Percentiles rank a stretch among this genome's conserved stretches.
Evolutionary conservation across 2,797 vertebrate species (phyloP).

Genomic region (Selene dorsalis): DNA sequence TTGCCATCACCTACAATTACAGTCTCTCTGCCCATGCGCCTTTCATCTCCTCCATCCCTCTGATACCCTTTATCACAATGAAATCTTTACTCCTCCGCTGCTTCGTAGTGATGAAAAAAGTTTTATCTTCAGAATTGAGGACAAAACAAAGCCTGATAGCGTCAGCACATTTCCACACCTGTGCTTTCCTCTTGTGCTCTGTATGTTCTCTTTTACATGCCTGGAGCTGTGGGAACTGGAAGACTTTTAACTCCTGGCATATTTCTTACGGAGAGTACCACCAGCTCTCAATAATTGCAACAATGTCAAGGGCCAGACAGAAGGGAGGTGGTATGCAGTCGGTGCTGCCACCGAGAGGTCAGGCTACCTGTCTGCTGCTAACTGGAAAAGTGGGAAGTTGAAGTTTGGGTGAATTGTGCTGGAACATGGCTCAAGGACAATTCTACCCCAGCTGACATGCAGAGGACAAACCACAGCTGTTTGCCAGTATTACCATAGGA

Average conservation of each 20-base stretch:
- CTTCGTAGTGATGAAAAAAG: conserved; percentile 48
- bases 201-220: neutral
- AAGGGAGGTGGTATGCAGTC: conserved; percentile 41
- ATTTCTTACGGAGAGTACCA: conserved; percentile 40
- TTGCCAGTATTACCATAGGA: conserved; percentile 61
- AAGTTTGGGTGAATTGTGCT: conserved; percentile 55
- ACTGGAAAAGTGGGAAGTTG: conserved; percentile 68
- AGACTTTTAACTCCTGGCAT: conserved; percentile 26
- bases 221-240: neutral
- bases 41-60: conserved; percentile 38
- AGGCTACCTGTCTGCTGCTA: conserved; percentile 53
- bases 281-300: conserved; percentile 33
- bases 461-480: conserved; percentile 60
- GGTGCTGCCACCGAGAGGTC: conserved; percentile 43
- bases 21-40: conserved; percentile 20
- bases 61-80: conserved; percentile 52
- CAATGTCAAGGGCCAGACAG: conserved; percentile 37
- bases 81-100: conserved; percentile 44
- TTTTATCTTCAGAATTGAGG: conserved; percentile 47
- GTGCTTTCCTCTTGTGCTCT: neutral
- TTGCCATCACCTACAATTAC: conserved; percentile 30
- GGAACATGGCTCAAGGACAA: conserved; percentile 72
- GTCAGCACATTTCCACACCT: conserved; percentile 33
- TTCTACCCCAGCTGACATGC: conserved; percentile 47
- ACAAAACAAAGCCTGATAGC: conserved; percentile 58